phyloP scores from a whole-genome alignment of 2,797 vertebrate species.

The Sciurus vulgaris region DNA sequence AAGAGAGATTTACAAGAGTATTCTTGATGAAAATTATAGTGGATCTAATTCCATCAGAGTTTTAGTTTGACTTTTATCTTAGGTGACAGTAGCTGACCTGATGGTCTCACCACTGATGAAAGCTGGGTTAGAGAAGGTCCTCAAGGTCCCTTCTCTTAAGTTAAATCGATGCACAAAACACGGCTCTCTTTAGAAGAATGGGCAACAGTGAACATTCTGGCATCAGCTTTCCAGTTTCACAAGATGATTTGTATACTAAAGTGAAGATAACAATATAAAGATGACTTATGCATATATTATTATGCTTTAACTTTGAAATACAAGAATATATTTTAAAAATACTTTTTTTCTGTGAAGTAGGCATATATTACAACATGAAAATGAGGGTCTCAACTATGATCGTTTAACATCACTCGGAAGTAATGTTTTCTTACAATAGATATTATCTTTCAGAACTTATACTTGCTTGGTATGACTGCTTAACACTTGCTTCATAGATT shows the following conservation, averaged over 20 bases:
- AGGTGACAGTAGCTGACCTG: slow-evolving; percentile 46
- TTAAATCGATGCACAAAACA: neutral
- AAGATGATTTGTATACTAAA: neutral
- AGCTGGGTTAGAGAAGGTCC: neutral
- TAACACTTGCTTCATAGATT: neutral
- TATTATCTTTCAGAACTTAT: neutral
- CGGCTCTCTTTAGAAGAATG: neutral
- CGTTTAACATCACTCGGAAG: neutral
- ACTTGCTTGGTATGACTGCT: neutral
- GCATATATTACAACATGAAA: neutral
- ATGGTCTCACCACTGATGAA: neutral
- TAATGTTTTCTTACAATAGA: neutral
- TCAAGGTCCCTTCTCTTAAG: neutral
- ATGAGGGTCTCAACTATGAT: neutral
- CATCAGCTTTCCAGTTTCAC: neutral
- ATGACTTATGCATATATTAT: neutral
- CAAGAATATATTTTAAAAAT: neutral
- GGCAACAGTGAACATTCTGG: neutral
- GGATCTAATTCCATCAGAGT: slow-evolving; percentile 31
- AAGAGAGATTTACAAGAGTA: neutral
- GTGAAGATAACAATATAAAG: neutral
- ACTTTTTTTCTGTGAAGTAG: neutral
- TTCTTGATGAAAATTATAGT: slow-evolving; percentile 49
- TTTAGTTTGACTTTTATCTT: slow-evolving; percentile 66
- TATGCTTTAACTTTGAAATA: neutral